Base-by-base conservation (phyloP, 1,140 invertebrate species). In the Asbolus verrucosus region DNA sequence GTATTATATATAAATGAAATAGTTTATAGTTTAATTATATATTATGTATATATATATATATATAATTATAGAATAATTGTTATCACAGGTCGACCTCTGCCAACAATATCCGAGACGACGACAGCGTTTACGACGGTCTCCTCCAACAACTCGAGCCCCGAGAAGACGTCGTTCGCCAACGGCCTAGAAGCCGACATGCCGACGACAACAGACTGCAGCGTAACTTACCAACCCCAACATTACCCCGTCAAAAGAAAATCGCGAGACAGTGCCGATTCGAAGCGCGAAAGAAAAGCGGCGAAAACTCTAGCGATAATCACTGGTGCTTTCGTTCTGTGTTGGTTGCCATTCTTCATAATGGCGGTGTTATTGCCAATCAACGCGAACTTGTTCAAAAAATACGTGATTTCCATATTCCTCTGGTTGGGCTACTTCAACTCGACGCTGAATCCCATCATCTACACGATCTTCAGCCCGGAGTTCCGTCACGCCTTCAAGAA, bases 241-340 rank as follows among this genome's bases (percentile, higher is more conserved):
- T 82, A 84, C 33, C 78, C 85, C 19, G 79, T 83, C 6, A 82
- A 83, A 59, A 81, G 85, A 62, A 90, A 89, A 78, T 84, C 85
- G 0, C 88, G 89, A 72, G 89, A 91, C 69, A 87, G 87, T 4
- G 87, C 88, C 18, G 91, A 92, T 67, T 90, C 90, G 0, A 94
- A 94, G 76, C 85, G 94, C n/a, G 94, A 97, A 78, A 85, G 92
- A 36, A 96, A 96, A 82, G 94, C 94, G 9, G 94, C 94, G 14
- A 94, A 95, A 82, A 96, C 94, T 13, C 84, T 97, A 73, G 94
- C 93, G 73, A 94, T 95, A 80, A 94, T 95, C 70, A 96, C 94
- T 16, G 94, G 93, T 19, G 93, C 92, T 39, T 96, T 96, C 81
- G 91, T 95, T 19, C 87, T 91, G 36, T 95, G 94, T 81, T 96